Percentiles rank a stretch among this genome's conserved stretches.
Conservation (phyloP, 2,113 vertebrate genomes). For the Nycticebus coucang region DNA sequence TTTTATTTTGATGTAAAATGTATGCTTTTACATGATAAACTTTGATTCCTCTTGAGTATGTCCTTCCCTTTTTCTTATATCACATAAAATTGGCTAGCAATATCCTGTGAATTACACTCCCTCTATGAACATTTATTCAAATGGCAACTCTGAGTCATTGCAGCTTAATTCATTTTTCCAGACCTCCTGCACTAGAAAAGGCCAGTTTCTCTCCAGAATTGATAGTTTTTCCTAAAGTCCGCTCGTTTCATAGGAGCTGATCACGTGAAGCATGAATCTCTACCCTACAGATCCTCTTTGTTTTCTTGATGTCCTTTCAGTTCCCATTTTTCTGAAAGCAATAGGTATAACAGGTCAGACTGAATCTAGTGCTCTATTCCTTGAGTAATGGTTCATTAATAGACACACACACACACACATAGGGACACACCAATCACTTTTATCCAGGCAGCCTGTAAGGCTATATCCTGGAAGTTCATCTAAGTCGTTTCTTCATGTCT, state of each 20-base stretch:
- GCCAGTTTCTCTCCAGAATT: background rate
- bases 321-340: background rate
- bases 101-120: background rate
- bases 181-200: background rate
- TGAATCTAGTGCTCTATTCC: background rate
- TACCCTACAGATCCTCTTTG: background rate
- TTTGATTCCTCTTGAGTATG: background rate
- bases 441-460: background rate
- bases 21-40: background rate
- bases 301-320: background rate
- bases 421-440: background rate
- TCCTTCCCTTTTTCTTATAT: background rate
- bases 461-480: background rate
- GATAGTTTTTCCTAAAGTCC: background rate
- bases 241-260: background rate
- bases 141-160: background rate
- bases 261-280: background rate
- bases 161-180: background rate
- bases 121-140: background rate
- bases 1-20: conserved; percentile 2
- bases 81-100: background rate
- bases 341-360: background rate
- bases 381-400: background rate
- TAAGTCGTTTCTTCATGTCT: background rate
- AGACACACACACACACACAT: background rate